A percentile compares a stretch with the other conserved stretches of the same genome.
phyloP scores from a whole-genome alignment of 2,797 vertebrate species.

The Myiothlypis chrysogaster region DNA sequence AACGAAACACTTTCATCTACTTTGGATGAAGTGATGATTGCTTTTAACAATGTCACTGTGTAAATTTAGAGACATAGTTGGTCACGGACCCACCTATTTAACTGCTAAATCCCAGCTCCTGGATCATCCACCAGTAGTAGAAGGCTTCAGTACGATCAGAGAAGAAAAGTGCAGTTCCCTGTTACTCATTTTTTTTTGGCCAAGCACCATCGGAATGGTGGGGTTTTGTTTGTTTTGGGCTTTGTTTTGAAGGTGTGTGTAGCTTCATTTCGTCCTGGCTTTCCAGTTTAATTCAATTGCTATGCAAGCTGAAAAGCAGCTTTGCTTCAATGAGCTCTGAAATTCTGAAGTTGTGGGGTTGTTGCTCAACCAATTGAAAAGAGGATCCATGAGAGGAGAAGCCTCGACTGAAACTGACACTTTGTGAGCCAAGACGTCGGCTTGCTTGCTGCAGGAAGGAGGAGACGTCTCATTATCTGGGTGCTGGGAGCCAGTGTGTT shows the following conservation, averaged over 20 bases:
- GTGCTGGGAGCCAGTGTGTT: not conserved
- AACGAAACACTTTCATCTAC: not conserved
- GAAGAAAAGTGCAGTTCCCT: not conserved
- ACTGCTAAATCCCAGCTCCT: not conserved
- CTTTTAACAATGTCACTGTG: rapidly evolving
- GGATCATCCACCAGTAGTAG: not conserved
- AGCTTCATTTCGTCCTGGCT: not conserved
- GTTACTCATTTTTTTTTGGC: not conserved
- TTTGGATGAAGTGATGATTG: not conserved
- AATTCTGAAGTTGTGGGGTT: not conserved
- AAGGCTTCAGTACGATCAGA: not conserved
- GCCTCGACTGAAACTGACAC: not conserved
- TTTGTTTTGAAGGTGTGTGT: not conserved
- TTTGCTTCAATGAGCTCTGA: not conserved
- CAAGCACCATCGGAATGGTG: not conserved
- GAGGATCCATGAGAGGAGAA: not conserved
- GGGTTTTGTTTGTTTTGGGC: not conserved
- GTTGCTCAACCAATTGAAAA: not conserved
- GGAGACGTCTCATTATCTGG: not conserved
- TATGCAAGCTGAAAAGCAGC: not conserved
- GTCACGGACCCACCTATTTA: not conserved
- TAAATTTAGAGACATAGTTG: not conserved
- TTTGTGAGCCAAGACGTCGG: not conserved
- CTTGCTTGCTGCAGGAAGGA: not conserved
- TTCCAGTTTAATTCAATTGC: not conserved